These are phyloP conservation scores for Drosophila pruinosa DNA, from an alignment of 1,140 invertebrate species.

Conservation along the genomic window DNA sequence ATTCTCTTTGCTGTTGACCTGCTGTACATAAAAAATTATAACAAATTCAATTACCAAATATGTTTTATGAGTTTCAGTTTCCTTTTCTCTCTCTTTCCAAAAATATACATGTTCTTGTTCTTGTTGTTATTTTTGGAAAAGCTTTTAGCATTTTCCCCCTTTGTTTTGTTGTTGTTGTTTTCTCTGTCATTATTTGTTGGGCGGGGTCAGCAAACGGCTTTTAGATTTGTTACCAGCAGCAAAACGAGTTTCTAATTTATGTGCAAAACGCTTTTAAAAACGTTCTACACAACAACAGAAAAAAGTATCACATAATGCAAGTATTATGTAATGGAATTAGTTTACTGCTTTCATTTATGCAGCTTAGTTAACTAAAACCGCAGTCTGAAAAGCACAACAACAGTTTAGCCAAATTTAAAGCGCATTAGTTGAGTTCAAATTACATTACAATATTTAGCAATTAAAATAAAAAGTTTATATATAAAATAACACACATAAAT, in stretches of 20 bases:
- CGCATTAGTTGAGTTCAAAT: no score
- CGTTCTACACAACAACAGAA: background rate
- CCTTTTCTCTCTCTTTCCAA: background rate
- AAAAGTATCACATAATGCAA: background rate
- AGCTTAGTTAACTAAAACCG: background rate
- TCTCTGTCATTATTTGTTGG: slow-evolving; percentile 6
- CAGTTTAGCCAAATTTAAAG: no score
- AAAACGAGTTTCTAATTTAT: slow-evolving; percentile 14
- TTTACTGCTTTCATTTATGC: background rate
- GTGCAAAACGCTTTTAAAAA: slow-evolving; percentile 7
- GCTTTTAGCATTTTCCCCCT: slow-evolving; percentile 11
- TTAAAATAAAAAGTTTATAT: no score
- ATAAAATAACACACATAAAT: no score
- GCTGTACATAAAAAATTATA: slow-evolving; percentile 64
- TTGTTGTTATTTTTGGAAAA: slow-evolving; percentile 1
- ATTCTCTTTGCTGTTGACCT: slow-evolving; percentile 43
- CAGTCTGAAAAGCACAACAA: no score
- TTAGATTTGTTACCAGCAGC: background rate
- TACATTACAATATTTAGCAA: no score
- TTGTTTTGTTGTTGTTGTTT: slow-evolving; percentile 7
- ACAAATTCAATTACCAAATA: slow-evolving; percentile 78
- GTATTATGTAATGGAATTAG: background rate
- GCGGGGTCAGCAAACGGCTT: background rate
- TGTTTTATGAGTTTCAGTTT: slow-evolving; percentile 50
- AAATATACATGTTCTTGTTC: background rate